Conservation (phyloP, 2,113 vertebrate species). For the Athene cunicularia region DNA sequence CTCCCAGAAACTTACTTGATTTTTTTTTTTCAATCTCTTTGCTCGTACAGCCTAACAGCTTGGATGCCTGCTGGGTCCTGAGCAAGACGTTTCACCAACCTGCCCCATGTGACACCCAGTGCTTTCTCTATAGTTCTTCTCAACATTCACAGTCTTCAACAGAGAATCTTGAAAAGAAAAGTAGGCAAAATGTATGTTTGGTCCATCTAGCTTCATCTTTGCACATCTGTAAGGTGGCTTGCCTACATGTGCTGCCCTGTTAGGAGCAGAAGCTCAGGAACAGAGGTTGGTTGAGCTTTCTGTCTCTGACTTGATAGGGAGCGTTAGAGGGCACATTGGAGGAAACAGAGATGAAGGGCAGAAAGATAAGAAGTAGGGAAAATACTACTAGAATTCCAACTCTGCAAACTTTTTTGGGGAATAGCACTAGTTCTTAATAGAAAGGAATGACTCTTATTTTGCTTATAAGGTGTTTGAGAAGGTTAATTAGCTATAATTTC, state of each 20-base stretch:
- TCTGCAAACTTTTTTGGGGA: neutral
- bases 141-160: accelerated
- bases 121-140: neutral
- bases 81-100: neutral
- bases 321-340: neutral
- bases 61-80: neutral
- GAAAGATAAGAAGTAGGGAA: neutral
- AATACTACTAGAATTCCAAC: neutral
- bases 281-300: neutral
- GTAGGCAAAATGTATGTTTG: neutral
- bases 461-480: neutral
- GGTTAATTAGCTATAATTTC: neutral
- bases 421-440: neutral
- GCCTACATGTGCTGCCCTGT: neutral
- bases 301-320: neutral
- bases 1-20: neutral
- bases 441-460: neutral
- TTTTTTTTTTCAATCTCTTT: neutral
- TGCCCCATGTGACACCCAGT: neutral
- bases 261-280: neutral
- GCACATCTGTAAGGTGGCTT: accelerated
- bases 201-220: neutral
- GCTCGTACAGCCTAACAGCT: neutral
- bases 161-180: neutral
- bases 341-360: neutral